phyloP scores from a whole-genome alignment of 2,888 invertebrate genomes.

The Dynastes tityus region DNA sequence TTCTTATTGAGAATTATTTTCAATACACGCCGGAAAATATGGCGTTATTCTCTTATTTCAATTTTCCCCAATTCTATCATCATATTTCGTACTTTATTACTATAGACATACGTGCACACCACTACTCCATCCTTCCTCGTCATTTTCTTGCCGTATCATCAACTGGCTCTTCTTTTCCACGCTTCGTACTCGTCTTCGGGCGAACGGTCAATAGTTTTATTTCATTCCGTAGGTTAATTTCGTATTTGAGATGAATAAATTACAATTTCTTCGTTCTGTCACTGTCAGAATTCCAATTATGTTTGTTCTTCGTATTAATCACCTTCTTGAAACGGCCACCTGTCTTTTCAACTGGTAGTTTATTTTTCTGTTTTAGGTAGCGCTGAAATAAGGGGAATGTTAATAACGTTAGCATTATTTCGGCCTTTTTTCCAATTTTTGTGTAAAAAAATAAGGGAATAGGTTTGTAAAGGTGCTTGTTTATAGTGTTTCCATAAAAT shows the following conservation, averaged over 20 bases:
- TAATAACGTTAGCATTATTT: no score
- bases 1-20: conserved; percentile 8
- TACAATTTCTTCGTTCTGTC: conserved; percentile 20
- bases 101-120: no score
- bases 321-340: conserved; percentile 10
- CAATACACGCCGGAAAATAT: no score
- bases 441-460: no score
- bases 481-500: no score
- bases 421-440: no score
- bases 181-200: no score
- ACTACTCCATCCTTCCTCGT: not conserved
- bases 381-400: not conserved
- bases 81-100: no score
- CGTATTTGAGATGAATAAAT: conserved; percentile 5
- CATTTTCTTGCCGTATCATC: not conserved
- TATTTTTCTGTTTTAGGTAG: not conserved
- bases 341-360: not conserved
- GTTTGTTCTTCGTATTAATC: conserved; percentile 34
- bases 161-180: no score
- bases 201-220: conserved; percentile 1
- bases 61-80: no score
- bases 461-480: no score
- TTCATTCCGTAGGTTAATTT: conserved; percentile 12
- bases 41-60: no score
- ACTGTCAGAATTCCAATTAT: conserved; percentile 39